Conservation (phyloP, 1,140 invertebrate species). For the Anagrus nilaparvatae region DNA sequence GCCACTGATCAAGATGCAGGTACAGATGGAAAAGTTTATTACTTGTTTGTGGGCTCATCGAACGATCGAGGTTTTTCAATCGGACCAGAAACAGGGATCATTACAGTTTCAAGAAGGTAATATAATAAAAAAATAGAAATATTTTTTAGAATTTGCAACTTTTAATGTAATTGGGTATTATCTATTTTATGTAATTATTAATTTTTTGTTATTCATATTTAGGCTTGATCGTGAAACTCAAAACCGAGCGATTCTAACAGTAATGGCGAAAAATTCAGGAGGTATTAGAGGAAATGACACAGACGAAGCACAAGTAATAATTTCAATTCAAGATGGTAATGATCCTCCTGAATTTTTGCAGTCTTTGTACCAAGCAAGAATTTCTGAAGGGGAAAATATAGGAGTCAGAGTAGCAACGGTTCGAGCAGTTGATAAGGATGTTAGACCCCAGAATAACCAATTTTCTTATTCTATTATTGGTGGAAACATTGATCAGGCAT, state of each 20-base stretch:
- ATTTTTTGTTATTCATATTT: background rate
- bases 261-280: constrained; percentile 89
- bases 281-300: constrained; percentile 90
- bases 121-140: background rate
- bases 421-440: constrained; percentile 83
- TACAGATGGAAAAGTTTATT: constrained; percentile 85
- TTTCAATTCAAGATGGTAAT: constrained; percentile 90
- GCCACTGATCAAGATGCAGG: constrained; percentile 87
- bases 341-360: constrained; percentile 87
- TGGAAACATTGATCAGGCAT: constrained; percentile 72
- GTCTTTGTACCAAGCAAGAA: constrained; percentile 58
- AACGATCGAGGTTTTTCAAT: constrained; percentile 88
- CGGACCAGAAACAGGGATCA: constrained; percentile 71
- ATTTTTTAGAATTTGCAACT: background rate
- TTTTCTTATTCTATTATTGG: constrained; percentile 84
- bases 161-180: background rate
- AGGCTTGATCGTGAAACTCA: constrained; percentile 82
- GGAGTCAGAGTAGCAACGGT: constrained; percentile 71
- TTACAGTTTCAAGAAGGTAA: constrained; percentile 61
- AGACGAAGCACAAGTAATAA: constrained; percentile 86
- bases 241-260: constrained; percentile 78
- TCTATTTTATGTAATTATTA: background rate
- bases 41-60: constrained; percentile 84
- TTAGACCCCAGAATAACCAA: constrained; percentile 80
- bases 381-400: constrained; percentile 65